Conservation (phyloP, 2,797 vertebrate genomes). For the Vipera ursinii region DNA sequence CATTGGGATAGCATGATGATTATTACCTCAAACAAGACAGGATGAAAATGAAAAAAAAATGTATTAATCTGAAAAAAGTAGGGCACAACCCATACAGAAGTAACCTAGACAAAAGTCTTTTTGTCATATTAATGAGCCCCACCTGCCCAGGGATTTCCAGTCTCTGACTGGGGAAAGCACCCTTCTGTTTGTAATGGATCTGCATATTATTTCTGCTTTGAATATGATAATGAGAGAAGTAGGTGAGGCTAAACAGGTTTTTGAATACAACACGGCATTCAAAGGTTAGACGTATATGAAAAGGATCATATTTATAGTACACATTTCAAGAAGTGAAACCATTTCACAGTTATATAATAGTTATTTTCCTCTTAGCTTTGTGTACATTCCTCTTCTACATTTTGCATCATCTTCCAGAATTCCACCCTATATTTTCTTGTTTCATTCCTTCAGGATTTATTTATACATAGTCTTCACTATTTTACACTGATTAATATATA, state of each 20-base stretch:
- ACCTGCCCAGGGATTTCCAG: background rate
- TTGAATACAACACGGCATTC: background rate
- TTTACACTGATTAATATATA: background rate
- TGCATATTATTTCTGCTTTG: background rate
- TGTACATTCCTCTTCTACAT: background rate
- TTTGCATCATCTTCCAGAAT: background rate
- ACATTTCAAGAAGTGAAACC: background rate
- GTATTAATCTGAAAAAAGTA: background rate
- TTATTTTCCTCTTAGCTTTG: background rate
- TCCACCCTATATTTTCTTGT: background rate
- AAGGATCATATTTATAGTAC: background rate
- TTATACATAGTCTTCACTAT: background rate
- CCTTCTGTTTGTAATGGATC: background rate
- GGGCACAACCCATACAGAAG: background rate
- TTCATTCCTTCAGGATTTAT: background rate
- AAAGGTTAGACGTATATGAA: background rate
- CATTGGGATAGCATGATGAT: background rate
- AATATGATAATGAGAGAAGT: background rate
- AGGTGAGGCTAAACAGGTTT: background rate
- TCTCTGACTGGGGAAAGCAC: background rate
- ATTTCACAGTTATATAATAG: background rate
- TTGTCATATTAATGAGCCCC: background rate
- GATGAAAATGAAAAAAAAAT: background rate
- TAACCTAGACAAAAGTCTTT: background rate
- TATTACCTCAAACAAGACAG: background rate